phyloP scores from a whole-genome alignment of 37 sponge, comb jelly and placozoan species.

The Spongilla lacustris region DNA sequence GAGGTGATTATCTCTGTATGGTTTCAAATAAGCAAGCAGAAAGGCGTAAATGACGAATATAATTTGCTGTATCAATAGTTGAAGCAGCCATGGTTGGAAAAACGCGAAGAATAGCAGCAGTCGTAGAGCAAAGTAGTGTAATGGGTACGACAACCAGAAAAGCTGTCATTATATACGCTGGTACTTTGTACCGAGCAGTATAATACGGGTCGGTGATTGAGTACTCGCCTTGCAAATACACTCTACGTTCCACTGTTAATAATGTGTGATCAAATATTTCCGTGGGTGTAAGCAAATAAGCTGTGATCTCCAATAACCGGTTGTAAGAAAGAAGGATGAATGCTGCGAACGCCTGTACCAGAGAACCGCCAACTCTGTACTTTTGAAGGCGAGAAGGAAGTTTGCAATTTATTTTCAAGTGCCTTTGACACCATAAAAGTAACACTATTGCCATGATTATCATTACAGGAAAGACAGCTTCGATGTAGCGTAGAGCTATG shows the following conservation, averaged over 20 bases:
- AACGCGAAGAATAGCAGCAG: conserved; percentile 11
- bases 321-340: conserved; percentile 66
- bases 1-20: conserved; percentile 36
- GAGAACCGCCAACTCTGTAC: not conserved
- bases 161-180: conserved; percentile 15
- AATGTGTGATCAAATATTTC: conserved; percentile 3
- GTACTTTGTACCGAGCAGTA: conserved; percentile 17
- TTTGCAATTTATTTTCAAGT: not conserved
- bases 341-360: conserved; percentile 56
- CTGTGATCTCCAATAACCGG: conserved; percentile 27
- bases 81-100: not conserved
- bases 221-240: conserved; percentile 32
- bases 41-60: not conserved
- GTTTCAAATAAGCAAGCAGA: conserved; percentile 34
- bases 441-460: not conserved
- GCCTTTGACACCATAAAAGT: not conserved
- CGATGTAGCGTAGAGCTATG: not conserved
- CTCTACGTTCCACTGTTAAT: not conserved
- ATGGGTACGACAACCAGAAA: conserved; percentile 28
- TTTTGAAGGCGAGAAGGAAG: conserved; percentile 29
- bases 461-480: not conserved
- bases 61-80: conserved; percentile 28
- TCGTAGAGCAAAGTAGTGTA: conserved; percentile 50
- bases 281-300: conserved; percentile 17
- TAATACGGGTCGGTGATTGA: not conserved